Percentiles rank a stretch among this genome's conserved stretches.
phyloP scores from a whole-genome alignment of 2,888 invertebrate genomes.

The Metallyticus violacea region DNA sequence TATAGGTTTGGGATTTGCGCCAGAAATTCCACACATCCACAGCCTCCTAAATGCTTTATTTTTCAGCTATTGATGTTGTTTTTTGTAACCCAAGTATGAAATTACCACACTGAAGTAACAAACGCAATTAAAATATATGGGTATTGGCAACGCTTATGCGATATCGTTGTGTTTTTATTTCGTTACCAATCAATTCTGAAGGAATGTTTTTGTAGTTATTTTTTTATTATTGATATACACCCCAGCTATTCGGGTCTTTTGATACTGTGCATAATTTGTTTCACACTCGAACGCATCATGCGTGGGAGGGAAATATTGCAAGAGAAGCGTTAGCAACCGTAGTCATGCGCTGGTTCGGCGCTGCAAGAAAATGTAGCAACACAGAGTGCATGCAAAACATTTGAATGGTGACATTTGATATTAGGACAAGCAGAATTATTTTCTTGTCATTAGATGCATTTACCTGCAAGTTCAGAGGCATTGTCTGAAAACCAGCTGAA shows the following conservation, averaged over 20 bases:
- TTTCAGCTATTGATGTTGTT: background rate
- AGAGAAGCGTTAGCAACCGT: background rate
- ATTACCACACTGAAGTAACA: background rate
- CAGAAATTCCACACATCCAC: no score
- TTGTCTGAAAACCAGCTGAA: no score
- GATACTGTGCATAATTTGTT: background rate
- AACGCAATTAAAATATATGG: background rate
- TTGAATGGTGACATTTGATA: no score
- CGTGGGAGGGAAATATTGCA: no score
- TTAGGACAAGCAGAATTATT: no score
- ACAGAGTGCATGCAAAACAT: no score
- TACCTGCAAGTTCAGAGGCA: no score
- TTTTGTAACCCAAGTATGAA: background rate
- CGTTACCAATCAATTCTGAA: background rate
- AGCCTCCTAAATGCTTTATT: background rate
- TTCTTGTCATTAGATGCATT: no score
- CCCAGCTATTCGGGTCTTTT: background rate
- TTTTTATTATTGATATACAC: background rate
- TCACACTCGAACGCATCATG: background rate
- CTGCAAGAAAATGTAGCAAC: no score
- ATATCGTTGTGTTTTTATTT: background rate
- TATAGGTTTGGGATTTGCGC: no score
- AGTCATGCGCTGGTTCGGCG: background rate
- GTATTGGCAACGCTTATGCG: background rate
- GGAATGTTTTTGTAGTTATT: background rate